Conservation (phyloP, 2,113 vertebrate genomes). For the Sinocyclocheilus maitianheensis region DNA sequence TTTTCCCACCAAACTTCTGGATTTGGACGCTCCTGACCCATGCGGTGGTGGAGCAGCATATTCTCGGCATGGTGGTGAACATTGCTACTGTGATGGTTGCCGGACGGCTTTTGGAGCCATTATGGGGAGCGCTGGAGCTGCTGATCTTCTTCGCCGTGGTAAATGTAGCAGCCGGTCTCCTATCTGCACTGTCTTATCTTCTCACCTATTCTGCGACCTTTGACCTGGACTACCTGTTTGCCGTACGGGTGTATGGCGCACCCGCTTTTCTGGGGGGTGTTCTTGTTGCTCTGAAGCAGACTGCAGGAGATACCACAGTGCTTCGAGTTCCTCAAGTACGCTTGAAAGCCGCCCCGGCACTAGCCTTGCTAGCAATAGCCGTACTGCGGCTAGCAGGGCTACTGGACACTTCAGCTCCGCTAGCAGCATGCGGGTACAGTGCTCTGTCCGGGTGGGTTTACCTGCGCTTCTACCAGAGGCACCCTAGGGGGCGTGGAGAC, state of each 20-base stretch:
- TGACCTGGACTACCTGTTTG: conserved; percentile 88
- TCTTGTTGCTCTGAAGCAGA: conserved; percentile 95
- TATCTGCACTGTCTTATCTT: conserved; percentile 89
- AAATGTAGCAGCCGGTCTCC: conserved; percentile 87
- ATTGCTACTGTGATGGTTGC: conserved; percentile 86
- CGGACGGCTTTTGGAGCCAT: conserved; percentile 90
- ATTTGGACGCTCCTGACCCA: conserved; percentile 95
- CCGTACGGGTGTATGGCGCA: conserved; percentile 82
- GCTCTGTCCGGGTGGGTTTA: conserved; percentile 93
- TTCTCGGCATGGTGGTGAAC: conserved; percentile 83
- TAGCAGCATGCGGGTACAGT: conserved; percentile 90
- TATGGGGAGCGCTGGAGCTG: conserved; percentile 96
- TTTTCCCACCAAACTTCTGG: conserved; percentile 96
- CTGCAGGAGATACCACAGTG: conserved; percentile 90
- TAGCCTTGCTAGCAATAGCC: conserved; percentile 82
- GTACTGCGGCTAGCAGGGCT: conserved; percentile 83
- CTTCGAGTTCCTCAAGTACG: conserved; percentile 91
- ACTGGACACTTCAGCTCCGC: conserved; percentile 77
- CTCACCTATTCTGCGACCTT: conserved; percentile 92
- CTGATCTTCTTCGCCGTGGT: conserved; percentile 94
- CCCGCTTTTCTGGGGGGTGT: conserved; percentile 90
- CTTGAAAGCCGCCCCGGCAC: conserved; percentile 88
- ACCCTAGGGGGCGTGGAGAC: conserved; percentile 93
- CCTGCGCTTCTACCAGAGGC: conserved; percentile 97
- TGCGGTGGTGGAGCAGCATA: conserved; percentile 84